Evolutionary conservation across 1,140 invertebrate genomes (phyloP), one percentile per base, ranked within the genome.

Genomic region (Lanistes nyassanus): DNA sequence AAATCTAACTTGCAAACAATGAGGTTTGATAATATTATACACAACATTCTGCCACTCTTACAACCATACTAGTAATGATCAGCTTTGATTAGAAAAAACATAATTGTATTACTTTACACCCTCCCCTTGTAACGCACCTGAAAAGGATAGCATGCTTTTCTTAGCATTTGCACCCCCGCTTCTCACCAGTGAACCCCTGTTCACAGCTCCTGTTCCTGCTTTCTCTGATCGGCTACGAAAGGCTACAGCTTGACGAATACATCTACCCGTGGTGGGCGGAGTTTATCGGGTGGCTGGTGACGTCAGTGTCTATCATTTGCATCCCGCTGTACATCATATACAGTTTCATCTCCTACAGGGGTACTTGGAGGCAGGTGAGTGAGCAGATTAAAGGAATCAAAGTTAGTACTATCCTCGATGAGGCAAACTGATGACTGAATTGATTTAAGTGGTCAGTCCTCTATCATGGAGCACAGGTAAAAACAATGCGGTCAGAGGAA

Each of bases 181-280:
- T n/a, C n/a, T n/a, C n/a, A n/a, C n/a, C n/a, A n/a, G n/a, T n/a
- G n/a, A n/a, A n/a, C n/a, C n/a, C n/a, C 68, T 56, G 21, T 70
- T 79, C 80, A 3, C 68, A 85, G 84, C 34, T 74, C 21, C 51
- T 85, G 56, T 85, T 84, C 64, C 34, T 82, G 1, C 47, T 85
- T 36, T 84, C 84, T 3, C 74, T 82, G 23, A 76, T 74, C 26
- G 76, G 74, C 5, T 85, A 85, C 69, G 29, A 53, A 36, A 78
- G 80, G 2, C 53, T 85, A 47, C 16, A 19, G 6, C 47, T 85
- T 34, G 78, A 78, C 21, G 89, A 86, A 4, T 88, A 91, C 26
- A 62, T 72, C 1, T 93, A 92, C 83, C 93, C 93, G 0, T 60
- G 79, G 5, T 94, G 93, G 93, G 91, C 92, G 1, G 85, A 91